Conservation (phyloP, 2,797 vertebrate genomes). For the Harpagifer antarcticus region DNA sequence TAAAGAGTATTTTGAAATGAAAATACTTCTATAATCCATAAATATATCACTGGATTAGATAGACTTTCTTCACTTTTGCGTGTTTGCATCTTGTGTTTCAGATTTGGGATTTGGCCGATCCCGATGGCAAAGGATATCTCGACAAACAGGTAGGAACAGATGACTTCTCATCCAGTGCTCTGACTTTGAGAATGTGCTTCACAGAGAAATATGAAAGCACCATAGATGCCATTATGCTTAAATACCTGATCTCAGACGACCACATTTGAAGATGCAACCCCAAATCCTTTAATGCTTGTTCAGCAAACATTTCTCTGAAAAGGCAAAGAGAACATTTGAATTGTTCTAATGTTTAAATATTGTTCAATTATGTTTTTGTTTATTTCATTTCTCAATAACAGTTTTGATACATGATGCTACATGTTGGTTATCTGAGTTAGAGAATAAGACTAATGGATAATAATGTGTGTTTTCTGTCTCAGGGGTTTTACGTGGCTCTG, state of each 20-base stretch:
- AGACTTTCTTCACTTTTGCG: background rate
- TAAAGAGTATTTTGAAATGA: too few species aligned
- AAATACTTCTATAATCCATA: too few species aligned
- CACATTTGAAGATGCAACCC: background rate
- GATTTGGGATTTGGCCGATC: slow-evolving; percentile 99
- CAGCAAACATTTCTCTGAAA: background rate
- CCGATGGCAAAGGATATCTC: slow-evolving; percentile 96
- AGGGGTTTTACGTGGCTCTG: slow-evolving; percentile 95
- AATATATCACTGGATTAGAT: background rate
- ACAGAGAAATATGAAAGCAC: background rate
- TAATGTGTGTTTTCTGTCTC: slow-evolving; percentile 26
- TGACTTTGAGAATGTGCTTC: background rate
- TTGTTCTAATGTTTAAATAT: background rate
- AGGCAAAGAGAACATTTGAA: background rate
- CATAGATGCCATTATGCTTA: background rate
- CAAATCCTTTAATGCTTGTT: background rate
- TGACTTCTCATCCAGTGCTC: background rate
- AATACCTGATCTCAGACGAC: background rate
- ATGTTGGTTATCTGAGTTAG: background rate
- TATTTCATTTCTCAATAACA: background rate
- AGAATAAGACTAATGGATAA: background rate
- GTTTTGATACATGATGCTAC: background rate
- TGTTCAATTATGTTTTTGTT: background rate
- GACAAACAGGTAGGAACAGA: slow-evolving; percentile 92
- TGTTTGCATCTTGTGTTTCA: slow-evolving; percentile 70